phyloP scores from a whole-genome alignment of 1,140 invertebrate species.

The Lepeophtheirus salmonis region DNA sequence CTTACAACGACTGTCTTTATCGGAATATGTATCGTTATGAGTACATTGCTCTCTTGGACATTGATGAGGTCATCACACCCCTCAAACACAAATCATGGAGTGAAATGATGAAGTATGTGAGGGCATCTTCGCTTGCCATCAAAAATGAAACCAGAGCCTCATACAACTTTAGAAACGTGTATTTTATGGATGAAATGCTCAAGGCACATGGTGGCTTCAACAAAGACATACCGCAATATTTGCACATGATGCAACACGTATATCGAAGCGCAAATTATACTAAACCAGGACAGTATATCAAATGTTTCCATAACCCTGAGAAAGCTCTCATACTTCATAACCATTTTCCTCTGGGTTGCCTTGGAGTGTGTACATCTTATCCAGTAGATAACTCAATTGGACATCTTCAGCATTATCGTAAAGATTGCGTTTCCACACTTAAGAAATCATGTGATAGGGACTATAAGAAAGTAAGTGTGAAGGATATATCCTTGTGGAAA shows the following conservation, averaged over 20 bases:
- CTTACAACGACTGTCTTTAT: conserved; percentile 91
- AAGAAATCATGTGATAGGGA: conserved; percentile 60
- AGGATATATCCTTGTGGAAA: conserved; percentile 70
- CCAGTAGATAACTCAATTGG: conserved; percentile 60
- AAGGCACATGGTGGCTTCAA: conserved; percentile 54
- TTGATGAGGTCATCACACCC: conserved; percentile 88
- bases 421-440: conserved; percentile 69
- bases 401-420: conserved; percentile 77
- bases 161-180: conserved; percentile 80
- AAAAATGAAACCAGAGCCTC: conserved; percentile 55
- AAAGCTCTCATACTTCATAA: conserved; percentile 73
- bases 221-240: conserved; percentile 61
- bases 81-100: conserved; percentile 52
- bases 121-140: conserved; percentile 43
- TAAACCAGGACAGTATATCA: conserved; percentile 77
- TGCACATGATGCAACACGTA: conserved; percentile 86
- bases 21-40: conserved; percentile 75
- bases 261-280: conserved; percentile 75
- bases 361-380: conserved; percentile 65
- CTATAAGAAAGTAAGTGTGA: conserved; percentile 55
- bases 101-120: conserved; percentile 49
- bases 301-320: conserved; percentile 81
- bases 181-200: conserved; percentile 73
- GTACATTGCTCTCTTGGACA: conserved; percentile 72
- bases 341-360: conserved; percentile 71